Conservation (phyloP, 2,888 invertebrate genomes). For the Spodoptera picta region DNA sequence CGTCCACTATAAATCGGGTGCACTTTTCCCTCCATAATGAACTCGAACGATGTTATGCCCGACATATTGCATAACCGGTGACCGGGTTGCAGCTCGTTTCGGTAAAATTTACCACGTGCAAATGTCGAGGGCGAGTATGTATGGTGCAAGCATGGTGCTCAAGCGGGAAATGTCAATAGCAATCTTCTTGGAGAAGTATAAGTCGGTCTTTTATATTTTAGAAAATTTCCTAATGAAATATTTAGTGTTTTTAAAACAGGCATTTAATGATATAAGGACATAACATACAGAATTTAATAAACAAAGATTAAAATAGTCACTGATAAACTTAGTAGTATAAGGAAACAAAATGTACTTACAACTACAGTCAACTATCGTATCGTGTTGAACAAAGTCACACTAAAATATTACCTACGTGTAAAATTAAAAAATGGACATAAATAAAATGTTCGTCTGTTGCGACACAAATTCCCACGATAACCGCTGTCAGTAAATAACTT, state of each 20-base stretch:
- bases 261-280: no score
- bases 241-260: no score
- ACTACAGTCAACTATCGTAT: no score
- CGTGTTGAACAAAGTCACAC: neutral
- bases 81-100: conserved; percentile 70
- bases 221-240: no score
- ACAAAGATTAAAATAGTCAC: no score
- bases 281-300: no score
- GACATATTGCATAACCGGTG: conserved; percentile 73
- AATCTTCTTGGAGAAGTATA: no score
- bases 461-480: conserved; percentile 41
- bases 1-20: conserved; percentile 49
- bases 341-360: no score
- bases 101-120: conserved; percentile 73
- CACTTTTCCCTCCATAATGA: conserved; percentile 68
- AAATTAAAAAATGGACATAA: conserved; percentile 1
- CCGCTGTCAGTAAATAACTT: conserved; percentile 56
- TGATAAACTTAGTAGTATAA: no score
- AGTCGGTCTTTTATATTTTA: no score
- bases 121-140: conserved; percentile 73
- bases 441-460: conserved; percentile 8
- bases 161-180: conserved; percentile 33
- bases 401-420: conserved; percentile 6
- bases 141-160: conserved; percentile 44
- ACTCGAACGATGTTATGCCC: conserved; percentile 72